Evolutionary conservation across 2,888 invertebrate genomes (phyloP), one percentile per base, ranked within the genome.

Genomic region (Opisthograptis luteolata): DNA sequence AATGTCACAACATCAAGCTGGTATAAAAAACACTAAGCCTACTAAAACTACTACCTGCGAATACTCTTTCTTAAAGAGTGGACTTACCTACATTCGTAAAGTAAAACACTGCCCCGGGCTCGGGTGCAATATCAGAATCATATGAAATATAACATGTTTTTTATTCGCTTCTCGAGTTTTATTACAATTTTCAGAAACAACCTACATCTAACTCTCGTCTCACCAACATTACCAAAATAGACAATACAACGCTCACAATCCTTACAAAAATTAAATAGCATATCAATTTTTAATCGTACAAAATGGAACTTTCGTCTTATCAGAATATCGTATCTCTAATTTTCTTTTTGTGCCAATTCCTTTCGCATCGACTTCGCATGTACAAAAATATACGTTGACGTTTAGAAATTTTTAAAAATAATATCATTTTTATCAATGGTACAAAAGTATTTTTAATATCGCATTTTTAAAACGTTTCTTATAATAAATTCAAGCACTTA

Each of bases 1-100:
- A 86, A 86, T 85, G 84, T 90, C 90, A 91, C 91, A 91, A 91
- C 91, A 91, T 90, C 87, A 91, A 91, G 91, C 91, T 84, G 79
- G 91, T 91, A 91, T 91, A 91, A 91, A 84, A 91, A 91, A 89
- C 90, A 88, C 89, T 91, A 91, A 91, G 91, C 91, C 85, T 91
- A 88, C 85, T 91, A 88, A 83, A 84, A 80, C 88, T 89, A 89
- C 89, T 89, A 86, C 87, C 87, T 89, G 86, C 86, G 81, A 86
- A 87, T 82, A 85, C 91, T 89, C 91, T 91, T 91, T 91, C 91
- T 90, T 81, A 79, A 89, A 91, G 91, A 91, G 91, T 75, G 78
- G 81, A 85, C 90, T 90, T 91, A 91, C 64, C 87, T 89, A 89
- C 55, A 60, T 82, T 87, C 87, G 87, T 88, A 85, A 85, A 86